Conservation (phyloP, 2,888 invertebrate genomes). For the Sesamia inferens region DNA sequence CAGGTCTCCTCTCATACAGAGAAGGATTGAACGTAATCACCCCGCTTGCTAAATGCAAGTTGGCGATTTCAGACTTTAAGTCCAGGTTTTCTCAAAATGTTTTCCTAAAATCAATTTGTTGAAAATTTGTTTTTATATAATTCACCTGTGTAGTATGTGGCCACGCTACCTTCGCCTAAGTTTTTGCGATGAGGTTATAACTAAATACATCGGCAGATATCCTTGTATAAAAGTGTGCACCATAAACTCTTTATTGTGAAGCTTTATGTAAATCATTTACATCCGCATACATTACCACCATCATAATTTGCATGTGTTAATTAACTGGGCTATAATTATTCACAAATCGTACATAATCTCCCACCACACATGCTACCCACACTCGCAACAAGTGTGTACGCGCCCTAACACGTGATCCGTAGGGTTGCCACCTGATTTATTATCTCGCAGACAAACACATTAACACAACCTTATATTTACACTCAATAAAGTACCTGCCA, state of each 20-base stretch:
- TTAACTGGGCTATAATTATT: constrained; percentile 39
- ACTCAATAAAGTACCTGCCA: constrained; percentile 1
- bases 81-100: too few species aligned
- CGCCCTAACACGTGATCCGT: constrained; percentile 43
- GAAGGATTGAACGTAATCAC: too few species aligned
- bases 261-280: neutral
- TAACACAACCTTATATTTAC: constrained; percentile 46
- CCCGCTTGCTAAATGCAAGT: too few species aligned
- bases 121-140: too few species aligned
- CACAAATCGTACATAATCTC: constrained; percentile 33
- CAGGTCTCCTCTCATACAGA: too few species aligned
- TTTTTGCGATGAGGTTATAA: neutral
- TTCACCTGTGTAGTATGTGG: too few species aligned
- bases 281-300: constrained; percentile 10
- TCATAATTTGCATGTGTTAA: constrained; percentile 47
- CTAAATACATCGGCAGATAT: neutral
- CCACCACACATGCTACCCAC: constrained; percentile 40
- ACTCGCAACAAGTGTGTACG: constrained; percentile 39
- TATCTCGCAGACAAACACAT: constrained; percentile 58
- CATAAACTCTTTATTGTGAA: neutral
- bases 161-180: neutral
- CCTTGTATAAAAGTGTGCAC: neutral
- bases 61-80: too few species aligned
- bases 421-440: constrained; percentile 63
- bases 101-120: too few species aligned